Percentiles rank a stretch among this genome's conserved stretches.
These are phyloP conservation scores for Mythimna loreyi DNA, from an alignment of 2,888 invertebrate species.

Conservation along the genomic window DNA sequence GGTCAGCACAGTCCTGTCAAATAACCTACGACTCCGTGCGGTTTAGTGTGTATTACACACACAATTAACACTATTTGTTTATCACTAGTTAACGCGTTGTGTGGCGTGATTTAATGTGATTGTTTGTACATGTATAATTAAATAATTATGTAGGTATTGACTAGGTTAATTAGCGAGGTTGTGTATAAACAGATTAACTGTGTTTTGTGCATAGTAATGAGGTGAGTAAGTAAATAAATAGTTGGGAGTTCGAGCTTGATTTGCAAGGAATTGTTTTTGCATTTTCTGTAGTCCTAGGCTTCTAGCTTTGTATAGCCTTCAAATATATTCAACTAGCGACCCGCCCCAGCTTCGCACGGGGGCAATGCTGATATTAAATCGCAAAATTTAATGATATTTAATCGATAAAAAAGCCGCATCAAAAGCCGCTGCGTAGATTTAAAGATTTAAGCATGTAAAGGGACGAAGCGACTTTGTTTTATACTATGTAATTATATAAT, in stretches of 20 bases:
- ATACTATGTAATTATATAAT: too few species aligned
- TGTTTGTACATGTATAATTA: conserved; percentile 47
- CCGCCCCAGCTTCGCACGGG: too few species aligned
- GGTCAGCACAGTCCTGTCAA: conserved; percentile 27
- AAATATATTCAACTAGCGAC: too few species aligned
- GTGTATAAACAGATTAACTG: conserved; percentile 43
- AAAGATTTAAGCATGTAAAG: too few species aligned
- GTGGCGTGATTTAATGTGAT: conserved; percentile 53
- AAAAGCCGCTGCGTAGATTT: too few species aligned
- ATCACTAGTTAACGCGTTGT: conserved; percentile 51
- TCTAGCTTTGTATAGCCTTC: neutral
- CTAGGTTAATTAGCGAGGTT: conserved; percentile 43
- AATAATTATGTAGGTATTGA: conserved; percentile 43
- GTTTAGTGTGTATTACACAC: conserved; percentile 20
- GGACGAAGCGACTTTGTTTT: too few species aligned
- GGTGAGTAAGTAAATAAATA: neutral
- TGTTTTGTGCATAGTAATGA: conserved; percentile 30
- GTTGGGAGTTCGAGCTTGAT: neutral
- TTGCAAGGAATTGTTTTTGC: neutral
- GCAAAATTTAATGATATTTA: too few species aligned
- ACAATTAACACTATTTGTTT: conserved; percentile 60
- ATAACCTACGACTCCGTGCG: conserved; percentile 12
- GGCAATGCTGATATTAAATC: too few species aligned
- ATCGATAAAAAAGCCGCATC: too few species aligned
- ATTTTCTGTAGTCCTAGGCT: neutral